A percentile compares a stretch with the other conserved stretches of the same genome.
These are phyloP conservation scores for Eupithecia abbreviata DNA, from an alignment of 2,888 invertebrate species.

Conservation along the genomic window DNA sequence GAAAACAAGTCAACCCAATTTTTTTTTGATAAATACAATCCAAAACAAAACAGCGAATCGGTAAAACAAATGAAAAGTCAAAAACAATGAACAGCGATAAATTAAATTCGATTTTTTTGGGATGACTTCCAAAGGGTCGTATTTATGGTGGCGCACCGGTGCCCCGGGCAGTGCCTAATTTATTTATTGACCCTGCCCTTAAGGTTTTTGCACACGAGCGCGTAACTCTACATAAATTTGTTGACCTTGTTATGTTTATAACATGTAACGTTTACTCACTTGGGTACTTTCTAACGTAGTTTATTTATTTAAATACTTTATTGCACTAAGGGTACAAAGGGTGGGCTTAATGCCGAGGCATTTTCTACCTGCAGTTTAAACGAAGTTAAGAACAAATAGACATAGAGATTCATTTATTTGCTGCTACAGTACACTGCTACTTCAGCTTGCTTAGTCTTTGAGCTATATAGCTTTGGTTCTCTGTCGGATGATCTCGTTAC, in stretches of 20 bases:
- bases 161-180: conserved; percentile 38
- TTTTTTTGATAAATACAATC: conserved; percentile 5
- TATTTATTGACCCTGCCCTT: conserved; percentile 40
- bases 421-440: too few species aligned
- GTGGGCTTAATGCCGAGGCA: too few species aligned
- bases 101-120: conserved; percentile 38
- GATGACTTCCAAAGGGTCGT: conserved; percentile 31
- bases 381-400: too few species aligned
- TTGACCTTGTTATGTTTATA: conserved; percentile 2
- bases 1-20: not conserved
- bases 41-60: conserved; percentile 16
- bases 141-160: conserved; percentile 38
- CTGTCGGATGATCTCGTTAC: too few species aligned
- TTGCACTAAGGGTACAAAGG: too few species aligned
- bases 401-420: too few species aligned
- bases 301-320: too few species aligned
- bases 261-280: not conserved
- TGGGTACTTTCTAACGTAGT: not conserved
- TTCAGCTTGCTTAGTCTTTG: too few species aligned
- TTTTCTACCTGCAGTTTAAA: too few species aligned
- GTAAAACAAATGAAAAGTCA: conserved; percentile 32
- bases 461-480: too few species aligned
- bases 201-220: conserved; percentile 20
- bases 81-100: conserved; percentile 35
- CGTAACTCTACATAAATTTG: conserved; percentile 1